Conservation (phyloP, 2,113 vertebrate genomes). For the Polypterus senegalus region DNA sequence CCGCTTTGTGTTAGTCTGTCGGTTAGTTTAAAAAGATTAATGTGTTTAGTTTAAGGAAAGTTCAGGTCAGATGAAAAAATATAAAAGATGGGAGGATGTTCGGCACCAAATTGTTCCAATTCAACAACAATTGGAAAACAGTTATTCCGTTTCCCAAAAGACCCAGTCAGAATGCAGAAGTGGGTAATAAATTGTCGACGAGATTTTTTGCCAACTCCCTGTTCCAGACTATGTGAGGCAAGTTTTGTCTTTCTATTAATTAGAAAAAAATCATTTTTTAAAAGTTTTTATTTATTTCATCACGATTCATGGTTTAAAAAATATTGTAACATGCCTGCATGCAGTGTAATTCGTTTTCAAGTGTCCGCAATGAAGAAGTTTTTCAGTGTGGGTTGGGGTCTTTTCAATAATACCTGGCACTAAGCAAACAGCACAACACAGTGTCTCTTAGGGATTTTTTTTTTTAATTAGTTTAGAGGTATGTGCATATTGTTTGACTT, state of each 20-base stretch:
- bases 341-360: no score
- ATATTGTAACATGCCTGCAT: no score
- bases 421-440: no score
- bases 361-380: no score
- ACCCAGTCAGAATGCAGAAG: conserved; percentile 49
- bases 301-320: no score
- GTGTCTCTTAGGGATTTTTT: no score
- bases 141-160: conserved; percentile 59
- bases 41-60: neutral
- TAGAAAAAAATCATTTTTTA: neutral
- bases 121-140: conserved; percentile 60
- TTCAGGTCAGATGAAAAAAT: neutral
- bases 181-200: conserved; percentile 58
- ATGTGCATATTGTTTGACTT: neutral
- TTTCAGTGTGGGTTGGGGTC: no score
- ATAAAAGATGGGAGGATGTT: conserved; percentile 53
- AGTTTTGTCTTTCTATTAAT: conserved; percentile 10
- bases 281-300: no score
- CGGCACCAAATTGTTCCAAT: conserved; percentile 59
- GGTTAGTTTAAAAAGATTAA: neutral
- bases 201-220: conserved; percentile 56
- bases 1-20: neutral
- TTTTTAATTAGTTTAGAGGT: neutral
- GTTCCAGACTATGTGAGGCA: conserved; percentile 59
- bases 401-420: no score